A percentile compares a stretch with the other conserved stretches of the same genome.
Evolutionary conservation across 2,888 invertebrate genomes (phyloP).

Genomic region (Zygaena filipendulae): DNA sequence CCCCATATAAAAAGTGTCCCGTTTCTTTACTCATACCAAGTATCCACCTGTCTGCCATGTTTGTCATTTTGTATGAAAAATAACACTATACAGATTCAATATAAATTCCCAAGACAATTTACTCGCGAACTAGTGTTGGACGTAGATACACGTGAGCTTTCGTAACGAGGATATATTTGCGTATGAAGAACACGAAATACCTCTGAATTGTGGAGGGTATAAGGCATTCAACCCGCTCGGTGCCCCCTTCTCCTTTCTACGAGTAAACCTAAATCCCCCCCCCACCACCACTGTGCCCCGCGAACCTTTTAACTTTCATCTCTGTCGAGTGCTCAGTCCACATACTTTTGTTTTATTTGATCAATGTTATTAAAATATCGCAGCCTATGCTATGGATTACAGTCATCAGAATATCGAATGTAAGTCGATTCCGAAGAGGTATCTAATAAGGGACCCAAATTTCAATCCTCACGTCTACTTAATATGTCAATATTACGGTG

Average conservation of each 20-base stretch:
- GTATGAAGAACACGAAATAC: conserved; percentile 70
- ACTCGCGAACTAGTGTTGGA: conserved; percentile 60
- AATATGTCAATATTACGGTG: too few species aligned
- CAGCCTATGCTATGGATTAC: conserved; percentile 55
- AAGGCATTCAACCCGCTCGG: conserved; percentile 65
- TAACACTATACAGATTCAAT: too few species aligned
- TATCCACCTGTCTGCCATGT: too few species aligned
- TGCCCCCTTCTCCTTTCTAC: conserved; percentile 22
- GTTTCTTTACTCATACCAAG: too few species aligned
- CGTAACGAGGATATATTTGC: conserved; percentile 69
- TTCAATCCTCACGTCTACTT: too few species aligned
- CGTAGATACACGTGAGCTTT: conserved; percentile 61
- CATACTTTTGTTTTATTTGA: conserved; percentile 70
- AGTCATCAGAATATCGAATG: conserved; percentile 57
- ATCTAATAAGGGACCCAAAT: too few species aligned
- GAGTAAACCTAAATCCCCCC: too few species aligned
- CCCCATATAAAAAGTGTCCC: too few species aligned
- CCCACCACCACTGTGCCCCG: conserved; percentile 32
- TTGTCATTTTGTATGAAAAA: too few species aligned
- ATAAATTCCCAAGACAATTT: conserved; percentile 47
- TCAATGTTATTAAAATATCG: conserved; percentile 70
- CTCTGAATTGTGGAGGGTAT: conserved; percentile 69
- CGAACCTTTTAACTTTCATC: conserved; percentile 70
- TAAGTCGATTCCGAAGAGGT: conserved; percentile 33
- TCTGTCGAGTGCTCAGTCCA: conserved; percentile 68